phyloP scores from a whole-genome alignment of 2,113 vertebrate genomes.

The Leucosticte australis region DNA sequence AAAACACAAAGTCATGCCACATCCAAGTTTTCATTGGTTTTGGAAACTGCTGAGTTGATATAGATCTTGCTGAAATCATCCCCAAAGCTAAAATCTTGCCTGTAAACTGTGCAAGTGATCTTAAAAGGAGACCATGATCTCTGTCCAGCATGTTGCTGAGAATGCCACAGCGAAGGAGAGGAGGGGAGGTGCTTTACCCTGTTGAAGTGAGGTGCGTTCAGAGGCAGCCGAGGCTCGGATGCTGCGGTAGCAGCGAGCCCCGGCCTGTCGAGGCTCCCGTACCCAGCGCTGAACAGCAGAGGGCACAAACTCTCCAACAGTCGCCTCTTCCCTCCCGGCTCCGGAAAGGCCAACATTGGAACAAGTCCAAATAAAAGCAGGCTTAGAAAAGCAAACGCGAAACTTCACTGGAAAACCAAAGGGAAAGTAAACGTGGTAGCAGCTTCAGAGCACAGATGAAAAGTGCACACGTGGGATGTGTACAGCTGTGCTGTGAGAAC shows the following conservation, averaged over 20 bases:
- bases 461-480: rapidly evolving
- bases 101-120: not conserved
- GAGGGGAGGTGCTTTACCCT: not conserved
- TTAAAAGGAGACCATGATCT: not conserved
- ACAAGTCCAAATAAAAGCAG: not conserved
- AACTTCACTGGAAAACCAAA: not conserved
- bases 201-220: not conserved
- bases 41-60: not conserved
- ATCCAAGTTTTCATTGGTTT: not conserved
- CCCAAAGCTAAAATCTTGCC: not conserved
- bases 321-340: not conserved
- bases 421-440: not conserved
- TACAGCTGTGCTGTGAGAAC: not conserved
- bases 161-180: not conserved
- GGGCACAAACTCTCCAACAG: conserved; percentile 50
- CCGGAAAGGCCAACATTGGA: not conserved
- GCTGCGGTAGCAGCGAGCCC: not conserved
- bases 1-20: not conserved
- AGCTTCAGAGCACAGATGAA: not conserved
- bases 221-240: not conserved
- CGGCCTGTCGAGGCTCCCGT: not conserved
- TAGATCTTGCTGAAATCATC: not conserved
- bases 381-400: not conserved
- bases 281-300: conserved; percentile 20
- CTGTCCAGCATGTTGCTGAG: not conserved